Percentiles rank a stretch among this genome's conserved stretches.
Evolutionary conservation across 2,888 invertebrate genomes (phyloP).

Genomic region (Panzeria rudis): DNA sequence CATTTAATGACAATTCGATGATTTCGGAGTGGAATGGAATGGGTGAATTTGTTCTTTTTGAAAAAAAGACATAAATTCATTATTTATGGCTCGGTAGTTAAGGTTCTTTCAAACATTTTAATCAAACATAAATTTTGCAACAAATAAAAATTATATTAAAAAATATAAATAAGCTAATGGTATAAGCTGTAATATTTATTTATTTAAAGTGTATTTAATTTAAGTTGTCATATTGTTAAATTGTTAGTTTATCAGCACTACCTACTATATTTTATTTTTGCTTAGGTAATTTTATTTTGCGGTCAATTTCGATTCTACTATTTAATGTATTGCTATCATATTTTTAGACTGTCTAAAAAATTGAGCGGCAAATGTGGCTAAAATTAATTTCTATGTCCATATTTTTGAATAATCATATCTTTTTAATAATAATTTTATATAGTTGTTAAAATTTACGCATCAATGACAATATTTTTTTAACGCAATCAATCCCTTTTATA

Average conservation of each 20-base stretch:
- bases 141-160: background rate
- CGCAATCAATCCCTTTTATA: background rate
- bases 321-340: constrained; percentile 51
- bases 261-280: constrained; percentile 4
- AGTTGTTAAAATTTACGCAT: background rate
- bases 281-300: constrained; percentile 32
- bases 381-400: constrained; percentile 29
- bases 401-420: constrained; percentile 23
- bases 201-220: constrained; percentile 14
- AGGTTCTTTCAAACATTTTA: constrained; percentile 35
- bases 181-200: constrained; percentile 1
- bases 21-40: constrained; percentile 66
- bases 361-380: background rate
- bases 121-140: constrained; percentile 21
- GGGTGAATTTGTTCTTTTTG: constrained; percentile 39
- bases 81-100: constrained; percentile 69
- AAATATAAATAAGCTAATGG: background rate
- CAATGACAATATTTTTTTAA: constrained; percentile 37
- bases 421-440: background rate
- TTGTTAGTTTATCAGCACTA: background rate
- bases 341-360: constrained; percentile 53
- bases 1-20: constrained; percentile 65
- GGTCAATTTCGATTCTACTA: constrained; percentile 42
- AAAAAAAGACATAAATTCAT: constrained; percentile 44
- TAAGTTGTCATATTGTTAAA: background rate